Conservation (phyloP, 92 coral and sea anemone genomes). For the Chrysogorgia sp. region DNA sequence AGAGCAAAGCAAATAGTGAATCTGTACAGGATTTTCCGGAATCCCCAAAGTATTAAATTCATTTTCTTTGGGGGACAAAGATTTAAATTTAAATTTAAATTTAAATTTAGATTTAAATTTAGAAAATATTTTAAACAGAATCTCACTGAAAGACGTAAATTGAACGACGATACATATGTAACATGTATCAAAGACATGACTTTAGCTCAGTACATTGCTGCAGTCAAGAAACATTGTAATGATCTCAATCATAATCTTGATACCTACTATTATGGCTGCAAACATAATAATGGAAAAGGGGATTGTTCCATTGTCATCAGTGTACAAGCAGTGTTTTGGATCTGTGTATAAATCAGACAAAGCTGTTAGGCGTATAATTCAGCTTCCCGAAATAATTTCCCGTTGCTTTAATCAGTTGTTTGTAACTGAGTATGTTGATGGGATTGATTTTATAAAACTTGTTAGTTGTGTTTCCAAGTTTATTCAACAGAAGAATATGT, state of each 20-base stretch:
- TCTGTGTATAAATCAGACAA: slow-evolving; percentile 41
- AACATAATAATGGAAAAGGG: slow-evolving; percentile 21
- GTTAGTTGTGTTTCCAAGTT: slow-evolving; percentile 32
- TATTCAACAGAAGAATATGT: slow-evolving; percentile 24
- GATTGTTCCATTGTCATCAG: slow-evolving; percentile 32
- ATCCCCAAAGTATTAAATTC: too few species aligned
- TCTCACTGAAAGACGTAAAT: slow-evolving; percentile 32
- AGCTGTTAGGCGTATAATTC: slow-evolving; percentile 42
- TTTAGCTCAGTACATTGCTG: slow-evolving; percentile 27
- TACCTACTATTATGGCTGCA: slow-evolving; percentile 10
- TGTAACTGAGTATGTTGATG: slow-evolving; percentile 46
- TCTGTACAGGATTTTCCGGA: too few species aligned
- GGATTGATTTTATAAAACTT: slow-evolving; percentile 29
- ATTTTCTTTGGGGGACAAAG: slow-evolving; percentile 1
- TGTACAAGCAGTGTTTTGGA: slow-evolving; percentile 43
- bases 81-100: background rate
- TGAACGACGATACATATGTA: slow-evolving; percentile 26
- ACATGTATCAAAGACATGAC: slow-evolving; percentile 38
- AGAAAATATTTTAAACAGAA: slow-evolving; percentile 39
- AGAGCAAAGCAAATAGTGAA: too few species aligned
- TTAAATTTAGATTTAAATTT: slow-evolving; percentile 26
- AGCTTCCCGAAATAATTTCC: slow-evolving; percentile 47
- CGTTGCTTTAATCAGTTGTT: slow-evolving; percentile 37
- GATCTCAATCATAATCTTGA: background rate
- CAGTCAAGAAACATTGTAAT: slow-evolving; percentile 40